Base-by-base conservation (phyloP, 2,113 vertebrate species). In the Todiramphus saurophagus region DNA sequence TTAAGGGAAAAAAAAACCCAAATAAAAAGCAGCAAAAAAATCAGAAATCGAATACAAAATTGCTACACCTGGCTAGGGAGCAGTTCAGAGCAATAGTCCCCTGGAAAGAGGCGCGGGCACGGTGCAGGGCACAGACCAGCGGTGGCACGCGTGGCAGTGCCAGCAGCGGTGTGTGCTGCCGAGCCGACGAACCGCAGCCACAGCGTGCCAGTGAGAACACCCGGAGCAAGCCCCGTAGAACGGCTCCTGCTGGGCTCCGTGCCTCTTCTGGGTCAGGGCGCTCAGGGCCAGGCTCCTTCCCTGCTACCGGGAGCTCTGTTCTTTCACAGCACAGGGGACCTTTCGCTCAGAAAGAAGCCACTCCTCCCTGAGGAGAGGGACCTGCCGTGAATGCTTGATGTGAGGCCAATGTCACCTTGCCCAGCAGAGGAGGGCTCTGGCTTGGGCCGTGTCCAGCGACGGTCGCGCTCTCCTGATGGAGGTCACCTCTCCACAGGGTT, bases 371-470 rank as follows among this genome's bases (percentile, higher is more conserved):
- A 98, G 98, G 98, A 98, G 98, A 96, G 93, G 96, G 98, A 98
- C 97, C 98, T 92, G 98, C 97, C 94, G 27, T 79, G 98, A 98
- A 98, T 98, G 98, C 98, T 16, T 98, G 98, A 99, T 98, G 97
- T 97, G 98, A 98, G 98, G 98, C 96, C 98, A 99, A 98, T 98
- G 99, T 99, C 99, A 99, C 99, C 99, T 99, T 99, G 98, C 97
- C 98, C 98, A 93, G 98, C 98, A 97, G 80, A 59, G 50, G 77
- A 94, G 88, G 94, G 68, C 93, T 92, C 80, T 18, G 21, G 87
- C 93, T 94, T 97, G 97, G 97, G 97, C 85, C 58, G 93, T 2
- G 31, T 93, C 98, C 98, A 97, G 95, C 43, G 62, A 97, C 28
- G 50, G 90, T 78, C 82, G 58, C 76, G 67, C 64, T 89, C 96